These are phyloP conservation scores for Adela reaumurella DNA, from an alignment of 2,888 invertebrate species.

Conservation along the genomic window DNA sequence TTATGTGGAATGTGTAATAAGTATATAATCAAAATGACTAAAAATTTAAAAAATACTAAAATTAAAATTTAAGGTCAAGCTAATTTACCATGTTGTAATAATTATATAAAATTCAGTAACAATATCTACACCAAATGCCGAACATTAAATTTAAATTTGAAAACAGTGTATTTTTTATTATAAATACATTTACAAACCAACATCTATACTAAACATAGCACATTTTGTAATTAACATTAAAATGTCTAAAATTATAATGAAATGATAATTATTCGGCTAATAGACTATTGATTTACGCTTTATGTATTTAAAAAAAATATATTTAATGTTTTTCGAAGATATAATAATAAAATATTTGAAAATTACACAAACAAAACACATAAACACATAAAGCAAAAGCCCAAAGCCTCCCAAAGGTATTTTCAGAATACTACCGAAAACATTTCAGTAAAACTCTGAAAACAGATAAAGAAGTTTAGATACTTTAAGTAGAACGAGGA, in stretches of 20 bases:
- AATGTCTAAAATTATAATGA: background rate
- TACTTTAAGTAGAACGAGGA: too few species aligned
- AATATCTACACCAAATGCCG: too few species aligned
- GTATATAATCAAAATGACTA: background rate
- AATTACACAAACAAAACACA: background rate
- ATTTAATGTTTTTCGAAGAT: background rate
- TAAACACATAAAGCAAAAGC: background rate
- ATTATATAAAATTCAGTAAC: too few species aligned
- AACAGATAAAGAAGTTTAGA: conserved; percentile 1
- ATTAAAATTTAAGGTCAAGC: conserved; percentile 2
- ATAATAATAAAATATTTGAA: background rate
- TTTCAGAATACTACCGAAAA: background rate
- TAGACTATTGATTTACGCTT: background rate
- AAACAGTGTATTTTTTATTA: conserved; percentile 1
- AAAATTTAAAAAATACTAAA: conserved; percentile 5
- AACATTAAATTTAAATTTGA: too few species aligned
- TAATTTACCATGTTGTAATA: too few species aligned
- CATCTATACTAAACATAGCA: background rate
- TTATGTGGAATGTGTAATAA: too few species aligned
- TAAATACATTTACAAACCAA: conserved; percentile 7
- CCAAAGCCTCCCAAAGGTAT: conserved; percentile 1
- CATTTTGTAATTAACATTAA: background rate
- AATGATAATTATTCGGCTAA: background rate
- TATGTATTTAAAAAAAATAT: background rate
- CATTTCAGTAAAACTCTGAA: background rate